A percentile compares a stretch with the other conserved stretches of the same genome.
These are phyloP conservation scores for Pitangus sulphuratus DNA, from an alignment of 2,797 vertebrate genomes.

Conservation along the genomic window DNA sequence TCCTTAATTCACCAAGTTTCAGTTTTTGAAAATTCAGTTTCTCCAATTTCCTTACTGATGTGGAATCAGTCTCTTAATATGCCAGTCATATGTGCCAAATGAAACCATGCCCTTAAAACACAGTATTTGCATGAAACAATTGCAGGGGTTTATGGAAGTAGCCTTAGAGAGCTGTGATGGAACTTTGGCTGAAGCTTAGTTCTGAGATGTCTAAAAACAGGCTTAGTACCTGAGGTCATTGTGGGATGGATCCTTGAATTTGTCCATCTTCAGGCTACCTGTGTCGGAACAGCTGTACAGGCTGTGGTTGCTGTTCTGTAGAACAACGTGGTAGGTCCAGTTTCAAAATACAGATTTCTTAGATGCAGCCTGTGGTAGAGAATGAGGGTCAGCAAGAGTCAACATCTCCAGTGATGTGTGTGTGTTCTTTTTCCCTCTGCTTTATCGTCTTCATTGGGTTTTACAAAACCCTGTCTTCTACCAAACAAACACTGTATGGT, in stretches of 20 bases:
- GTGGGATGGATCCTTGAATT: not conserved
- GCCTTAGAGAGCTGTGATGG: not conserved
- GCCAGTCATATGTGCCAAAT: not conserved
- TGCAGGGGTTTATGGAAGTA: not conserved
- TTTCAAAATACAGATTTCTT: not conserved
- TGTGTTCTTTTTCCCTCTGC: not conserved
- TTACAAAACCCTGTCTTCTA: not conserved
- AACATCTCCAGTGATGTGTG: fast-evolving
- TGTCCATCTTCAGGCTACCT: fast-evolving
- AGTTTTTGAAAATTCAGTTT: not conserved
- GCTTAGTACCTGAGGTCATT: not conserved
- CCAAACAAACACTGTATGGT: not conserved
- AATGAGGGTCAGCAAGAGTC: not conserved
- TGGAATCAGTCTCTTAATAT: not conserved
- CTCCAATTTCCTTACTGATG: not conserved
- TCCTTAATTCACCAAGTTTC: not conserved
- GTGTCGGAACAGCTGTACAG: not conserved
- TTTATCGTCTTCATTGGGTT: not conserved
- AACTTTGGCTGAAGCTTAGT: not conserved
- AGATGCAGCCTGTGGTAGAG: not conserved
- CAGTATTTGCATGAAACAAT: not conserved
- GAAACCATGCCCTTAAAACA: not conserved
- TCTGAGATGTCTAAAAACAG: not conserved
- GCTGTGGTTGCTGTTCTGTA: not conserved
- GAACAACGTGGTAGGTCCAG: fast-evolving